A percentile compares a stretch with the other conserved stretches of the same genome.
These are phyloP conservation scores for Panagrolaimus sp. DNA, from an alignment of 1,140 invertebrate species.

Conservation along the genomic window DNA sequence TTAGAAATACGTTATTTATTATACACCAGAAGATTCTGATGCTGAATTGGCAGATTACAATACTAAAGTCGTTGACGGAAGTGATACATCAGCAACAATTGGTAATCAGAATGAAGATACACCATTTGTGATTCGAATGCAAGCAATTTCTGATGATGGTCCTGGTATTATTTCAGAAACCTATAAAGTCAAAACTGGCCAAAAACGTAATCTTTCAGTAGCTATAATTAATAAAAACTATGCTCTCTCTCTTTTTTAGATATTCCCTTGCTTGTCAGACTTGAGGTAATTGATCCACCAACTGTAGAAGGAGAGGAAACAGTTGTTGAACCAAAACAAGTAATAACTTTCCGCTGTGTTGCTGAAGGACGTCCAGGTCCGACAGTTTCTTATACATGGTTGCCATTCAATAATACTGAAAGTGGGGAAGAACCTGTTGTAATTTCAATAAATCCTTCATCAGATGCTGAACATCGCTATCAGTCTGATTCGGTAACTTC, in stretches of 20 bases:
- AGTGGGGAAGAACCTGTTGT: slow-evolving; percentile 49
- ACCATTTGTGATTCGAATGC: slow-evolving; percentile 50
- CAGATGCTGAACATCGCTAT: slow-evolving; percentile 42
- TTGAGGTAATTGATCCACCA: slow-evolving; percentile 46
- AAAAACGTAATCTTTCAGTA: slow-evolving; percentile 45
- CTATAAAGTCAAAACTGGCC: slow-evolving; percentile 55
- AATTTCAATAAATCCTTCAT: slow-evolving; percentile 31
- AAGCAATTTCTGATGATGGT: slow-evolving; percentile 52
- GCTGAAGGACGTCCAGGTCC: slow-evolving; percentile 52
- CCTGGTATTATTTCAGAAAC: slow-evolving; percentile 58
- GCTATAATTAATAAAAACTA: slow-evolving; percentile 15
- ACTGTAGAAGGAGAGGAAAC: slow-evolving; percentile 35
- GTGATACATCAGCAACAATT: slow-evolving; percentile 25
- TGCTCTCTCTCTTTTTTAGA: slow-evolving; percentile 39
- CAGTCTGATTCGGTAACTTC: slow-evolving; percentile 45
- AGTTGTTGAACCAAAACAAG: slow-evolving; percentile 48
- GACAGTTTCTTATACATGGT: slow-evolving; percentile 54
- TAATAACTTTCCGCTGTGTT: slow-evolving; percentile 53
- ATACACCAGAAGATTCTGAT: slow-evolving; percentile 52
- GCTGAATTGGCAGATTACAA: slow-evolving; percentile 38
- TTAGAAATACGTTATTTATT: slow-evolving; percentile 54
- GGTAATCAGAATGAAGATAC: slow-evolving; percentile 53
- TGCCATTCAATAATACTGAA: slow-evolving; percentile 50
- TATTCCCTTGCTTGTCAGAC: slow-evolving; percentile 48
- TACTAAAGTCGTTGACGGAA: slow-evolving; percentile 27